phyloP scores from a whole-genome alignment of 1,140 invertebrate genomes.

The Trialeurodes vaporariorum region DNA sequence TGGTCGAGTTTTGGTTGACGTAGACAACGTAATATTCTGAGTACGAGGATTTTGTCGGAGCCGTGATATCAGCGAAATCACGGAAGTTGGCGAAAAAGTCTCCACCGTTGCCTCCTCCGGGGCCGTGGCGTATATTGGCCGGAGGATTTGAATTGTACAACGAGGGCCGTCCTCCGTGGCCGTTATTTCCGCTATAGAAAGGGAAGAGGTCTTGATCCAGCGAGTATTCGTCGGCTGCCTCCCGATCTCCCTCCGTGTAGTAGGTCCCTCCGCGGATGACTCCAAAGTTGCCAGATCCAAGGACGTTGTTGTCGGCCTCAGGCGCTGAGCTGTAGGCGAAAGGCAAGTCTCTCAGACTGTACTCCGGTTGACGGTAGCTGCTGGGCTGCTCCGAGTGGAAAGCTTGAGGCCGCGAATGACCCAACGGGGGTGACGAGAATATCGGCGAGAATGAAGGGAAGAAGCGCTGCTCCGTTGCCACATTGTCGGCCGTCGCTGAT shows the following conservation, averaged over 20 bases:
- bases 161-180: conserved; percentile 34
- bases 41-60: conserved; percentile 63
- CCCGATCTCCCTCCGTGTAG: conserved; percentile 46
- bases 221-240: conserved; percentile 41
- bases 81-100: conserved; percentile 77
- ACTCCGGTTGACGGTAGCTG: conserved; percentile 3
- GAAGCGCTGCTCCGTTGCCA: conserved; percentile 33
- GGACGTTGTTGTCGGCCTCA: conserved; percentile 10
- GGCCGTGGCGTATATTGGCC: conserved; percentile 15
- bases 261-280: conserved; percentile 78
- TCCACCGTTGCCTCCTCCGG: conserved; percentile 24
- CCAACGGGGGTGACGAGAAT: conserved; percentile 24
- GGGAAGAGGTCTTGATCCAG: conserved; percentile 29
- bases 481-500: conserved; percentile 8
- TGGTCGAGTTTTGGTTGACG: conserved; percentile 50
- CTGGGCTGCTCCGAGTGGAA: conserved; percentile 13
- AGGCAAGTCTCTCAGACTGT: neutral
- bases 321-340: conserved; percentile 10
- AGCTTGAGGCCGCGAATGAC: neutral
- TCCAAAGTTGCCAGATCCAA: conserved; percentile 60
- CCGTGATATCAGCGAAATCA: conserved; percentile 78
- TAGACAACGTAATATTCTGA: conserved; percentile 72
- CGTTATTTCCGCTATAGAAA: conserved; percentile 41
- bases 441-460: conserved; percentile 41
- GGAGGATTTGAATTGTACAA: conserved; percentile 38